A percentile compares a stretch with the other conserved stretches of the same genome.
These are phyloP conservation scores for Drosophila incognita DNA, from an alignment of 2,888 invertebrate species.

Conservation along the genomic window DNA sequence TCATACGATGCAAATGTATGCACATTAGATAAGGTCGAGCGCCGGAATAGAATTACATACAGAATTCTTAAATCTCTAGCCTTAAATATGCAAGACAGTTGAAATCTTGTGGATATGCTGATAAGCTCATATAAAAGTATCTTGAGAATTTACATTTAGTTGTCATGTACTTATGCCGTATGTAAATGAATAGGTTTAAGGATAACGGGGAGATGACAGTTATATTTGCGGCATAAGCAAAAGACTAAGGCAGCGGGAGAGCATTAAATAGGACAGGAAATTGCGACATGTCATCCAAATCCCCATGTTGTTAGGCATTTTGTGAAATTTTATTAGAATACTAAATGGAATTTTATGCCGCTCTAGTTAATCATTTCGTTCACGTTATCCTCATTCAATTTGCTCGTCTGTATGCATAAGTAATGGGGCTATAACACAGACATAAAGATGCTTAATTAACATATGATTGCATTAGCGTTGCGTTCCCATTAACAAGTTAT, in stretches of 20 bases:
- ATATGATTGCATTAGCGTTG: slow-evolving; percentile 18
- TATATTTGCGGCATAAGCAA: slow-evolving; percentile 25
- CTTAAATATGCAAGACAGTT: slow-evolving; percentile 15
- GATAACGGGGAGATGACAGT: slow-evolving; percentile 39
- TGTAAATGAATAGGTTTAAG: slow-evolving; percentile 48
- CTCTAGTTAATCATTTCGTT: slow-evolving; percentile 34
- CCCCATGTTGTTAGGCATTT: slow-evolving; percentile 20
- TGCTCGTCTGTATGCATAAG: background rate
- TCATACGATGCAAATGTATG: slow-evolving; percentile 28
- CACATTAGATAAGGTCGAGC: slow-evolving; percentile 43
- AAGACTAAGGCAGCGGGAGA: background rate
- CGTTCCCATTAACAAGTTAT: background rate
- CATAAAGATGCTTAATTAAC: slow-evolving; percentile 32
- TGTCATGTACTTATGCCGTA: slow-evolving; percentile 30
- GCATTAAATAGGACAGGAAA: slow-evolving; percentile 15
- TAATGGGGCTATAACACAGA: slow-evolving; percentile 1
- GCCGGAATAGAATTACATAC: slow-evolving; percentile 9
- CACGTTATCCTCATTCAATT: slow-evolving; percentile 37
- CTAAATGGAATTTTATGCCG: slow-evolving; percentile 19
- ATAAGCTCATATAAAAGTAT: slow-evolving; percentile 22
- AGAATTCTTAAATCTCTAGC: slow-evolving; percentile 8
- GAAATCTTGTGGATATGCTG: slow-evolving; percentile 17
- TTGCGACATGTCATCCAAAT: slow-evolving; percentile 34
- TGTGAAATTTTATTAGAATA: slow-evolving; percentile 39
- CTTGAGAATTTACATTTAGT: slow-evolving; percentile 28